Evolutionary conservation across 2,888 invertebrate species (phyloP).

Genomic region (Omphaloscelis lunosa): DNA sequence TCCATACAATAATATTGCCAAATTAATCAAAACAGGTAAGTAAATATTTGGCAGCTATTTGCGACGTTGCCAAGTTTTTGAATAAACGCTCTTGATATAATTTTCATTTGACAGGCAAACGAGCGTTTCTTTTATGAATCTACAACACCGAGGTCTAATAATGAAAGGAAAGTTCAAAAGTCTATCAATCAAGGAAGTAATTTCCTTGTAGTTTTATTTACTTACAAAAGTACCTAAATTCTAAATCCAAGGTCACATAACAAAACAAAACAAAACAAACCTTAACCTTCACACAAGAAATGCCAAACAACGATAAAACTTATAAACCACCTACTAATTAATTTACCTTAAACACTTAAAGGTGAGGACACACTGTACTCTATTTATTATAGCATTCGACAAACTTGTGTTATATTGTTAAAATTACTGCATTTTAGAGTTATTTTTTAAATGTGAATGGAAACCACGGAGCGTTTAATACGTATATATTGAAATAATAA

Average conservation of each 20-base stretch:
- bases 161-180: neutral
- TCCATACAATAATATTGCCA: no score
- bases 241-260: slow-evolving; percentile 24
- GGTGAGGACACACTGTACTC: no score
- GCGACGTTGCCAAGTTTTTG: no score
- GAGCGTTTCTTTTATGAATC: neutral
- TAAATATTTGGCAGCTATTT: no score
- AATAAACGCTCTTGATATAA: neutral
- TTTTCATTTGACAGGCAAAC: neutral
- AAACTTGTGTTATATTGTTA: no score
- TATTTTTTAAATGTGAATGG: no score
- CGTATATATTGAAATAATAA: no score
- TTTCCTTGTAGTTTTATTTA: neutral
- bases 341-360: slow-evolving; percentile 1
- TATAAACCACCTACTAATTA: slow-evolving; percentile 16
- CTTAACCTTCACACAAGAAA: slow-evolving; percentile 38
- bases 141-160: neutral
- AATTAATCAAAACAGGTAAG: no score
- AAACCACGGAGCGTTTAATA: no score
- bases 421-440: no score
- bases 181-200: slow-evolving; percentile 10
- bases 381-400: no score
- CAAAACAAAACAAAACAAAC: slow-evolving; percentile 6
- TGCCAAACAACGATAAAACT: slow-evolving; percentile 28
- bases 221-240: neutral